Percentiles rank a stretch among this genome's conserved stretches.
phyloP scores from a whole-genome alignment of 2,888 invertebrate genomes.

The Callinectes sapidus region DNA sequence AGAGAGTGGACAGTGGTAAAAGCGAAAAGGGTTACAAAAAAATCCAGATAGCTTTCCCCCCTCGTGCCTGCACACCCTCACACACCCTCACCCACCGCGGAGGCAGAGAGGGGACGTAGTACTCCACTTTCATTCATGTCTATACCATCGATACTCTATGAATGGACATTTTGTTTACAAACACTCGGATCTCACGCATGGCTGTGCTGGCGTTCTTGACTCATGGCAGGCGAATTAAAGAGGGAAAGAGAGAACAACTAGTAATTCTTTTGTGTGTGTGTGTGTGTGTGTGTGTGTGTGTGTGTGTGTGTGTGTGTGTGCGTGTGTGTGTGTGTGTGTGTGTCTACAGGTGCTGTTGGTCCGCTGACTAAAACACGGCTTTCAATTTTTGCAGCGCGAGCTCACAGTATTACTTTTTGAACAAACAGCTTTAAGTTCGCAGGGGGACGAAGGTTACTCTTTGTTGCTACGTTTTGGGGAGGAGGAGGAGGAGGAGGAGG shows the following conservation, averaged over 20 bases:
- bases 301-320: conserved; percentile 2
- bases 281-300: background rate
- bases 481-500: background rate
- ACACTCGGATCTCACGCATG: conserved; percentile 10
- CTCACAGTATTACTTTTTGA: conserved; percentile 32
- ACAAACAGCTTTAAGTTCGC: conserved; percentile 37
- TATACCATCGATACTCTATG: conserved; percentile 47
- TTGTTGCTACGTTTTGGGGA: conserved; percentile 6
- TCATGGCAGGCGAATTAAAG: conserved; percentile 35
- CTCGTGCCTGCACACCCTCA: conserved; percentile 27
- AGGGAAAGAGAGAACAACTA: conserved; percentile 37
- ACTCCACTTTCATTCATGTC: conserved; percentile 41
- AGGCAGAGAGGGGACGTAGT: conserved; percentile 32
- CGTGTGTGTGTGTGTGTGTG: conserved; percentile 25
- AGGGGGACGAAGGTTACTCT: conserved; percentile 34
- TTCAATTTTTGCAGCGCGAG: conserved; percentile 29
- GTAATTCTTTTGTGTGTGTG: background rate
- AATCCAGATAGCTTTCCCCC: conserved; percentile 29
- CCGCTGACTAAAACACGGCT: conserved; percentile 16
- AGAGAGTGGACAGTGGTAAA: background rate
- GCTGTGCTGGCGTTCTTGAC: background rate
- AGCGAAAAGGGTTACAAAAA: conserved; percentile 11
- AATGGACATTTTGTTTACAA: conserved; percentile 49
- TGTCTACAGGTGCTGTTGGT: background rate
- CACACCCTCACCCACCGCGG: conserved; percentile 6